Evolutionary conservation across 2,888 invertebrate species (phyloP).

Genomic region (Dynastes tityus): DNA sequence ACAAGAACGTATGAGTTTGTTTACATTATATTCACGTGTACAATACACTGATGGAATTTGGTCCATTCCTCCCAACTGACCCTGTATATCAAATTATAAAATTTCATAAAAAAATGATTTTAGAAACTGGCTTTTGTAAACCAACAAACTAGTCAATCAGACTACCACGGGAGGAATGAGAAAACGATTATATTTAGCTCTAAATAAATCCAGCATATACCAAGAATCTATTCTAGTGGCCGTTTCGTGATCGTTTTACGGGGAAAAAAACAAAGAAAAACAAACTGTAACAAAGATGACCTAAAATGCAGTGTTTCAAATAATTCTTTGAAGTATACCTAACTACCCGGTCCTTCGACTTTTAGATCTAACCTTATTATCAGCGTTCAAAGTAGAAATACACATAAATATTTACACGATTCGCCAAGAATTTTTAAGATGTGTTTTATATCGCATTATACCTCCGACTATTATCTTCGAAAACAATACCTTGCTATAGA

Average conservation of each 20-base stretch:
- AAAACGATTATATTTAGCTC: conserved; percentile 2
- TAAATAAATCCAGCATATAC: neutral
- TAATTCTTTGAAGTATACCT: conserved; percentile 29
- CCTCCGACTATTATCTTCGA: conserved; percentile 22
- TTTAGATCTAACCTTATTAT: conserved; percentile 26
- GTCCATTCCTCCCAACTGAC: too few relatives aligned
- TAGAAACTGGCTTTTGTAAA: too few relatives aligned
- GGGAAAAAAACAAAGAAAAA: conserved; percentile 1
- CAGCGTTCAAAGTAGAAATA: conserved; percentile 33
- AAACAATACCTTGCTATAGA: conserved; percentile 2
- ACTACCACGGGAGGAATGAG: neutral
- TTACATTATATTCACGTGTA: too few relatives aligned
- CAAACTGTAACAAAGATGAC: neutral
- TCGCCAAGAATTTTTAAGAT: conserved; percentile 39
- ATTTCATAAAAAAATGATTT: too few relatives aligned
- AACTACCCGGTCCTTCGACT: conserved; percentile 21
- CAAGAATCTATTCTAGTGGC: neutral
- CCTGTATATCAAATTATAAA: too few relatives aligned
- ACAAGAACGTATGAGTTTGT: too few relatives aligned
- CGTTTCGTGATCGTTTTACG: conserved; percentile 20
- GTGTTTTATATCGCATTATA: conserved; percentile 39
- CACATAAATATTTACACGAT: conserved; percentile 39
- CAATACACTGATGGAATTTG: too few relatives aligned
- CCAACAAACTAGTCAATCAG: neutral
- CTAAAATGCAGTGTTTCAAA: conserved; percentile 22